Evolutionary conservation across 2,888 invertebrate genomes (phyloP).

Genomic region (Formica aserva): DNA sequence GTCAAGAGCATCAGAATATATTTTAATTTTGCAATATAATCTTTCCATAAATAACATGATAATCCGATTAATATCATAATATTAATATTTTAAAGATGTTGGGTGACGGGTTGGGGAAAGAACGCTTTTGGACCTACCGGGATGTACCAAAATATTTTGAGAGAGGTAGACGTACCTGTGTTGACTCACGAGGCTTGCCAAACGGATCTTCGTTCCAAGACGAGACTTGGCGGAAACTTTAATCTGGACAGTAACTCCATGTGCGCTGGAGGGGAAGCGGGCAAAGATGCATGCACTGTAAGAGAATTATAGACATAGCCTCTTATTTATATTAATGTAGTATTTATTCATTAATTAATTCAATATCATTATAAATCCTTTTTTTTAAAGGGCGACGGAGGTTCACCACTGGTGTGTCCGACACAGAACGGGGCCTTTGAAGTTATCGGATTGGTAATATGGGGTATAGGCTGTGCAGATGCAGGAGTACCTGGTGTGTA

Average conservation of each 20-base stretch:
- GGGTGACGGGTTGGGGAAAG: slow-evolving; percentile 96
- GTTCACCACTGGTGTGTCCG: slow-evolving; percentile 90
- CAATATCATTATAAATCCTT: slow-evolving; percentile 15
- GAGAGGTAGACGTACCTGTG: slow-evolving; percentile 92
- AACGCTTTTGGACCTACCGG: slow-evolving; percentile 88
- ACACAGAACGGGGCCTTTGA: slow-evolving; percentile 87
- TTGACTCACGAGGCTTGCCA: slow-evolving; percentile 90
- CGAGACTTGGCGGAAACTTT: slow-evolving; percentile 89
- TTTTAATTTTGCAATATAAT: background rate
- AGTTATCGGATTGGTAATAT: slow-evolving; percentile 90
- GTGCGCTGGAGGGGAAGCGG: slow-evolving; percentile 92
- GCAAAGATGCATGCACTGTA: slow-evolving; percentile 93
- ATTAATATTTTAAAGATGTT: slow-evolving; percentile 85
- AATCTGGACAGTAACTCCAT: slow-evolving; percentile 90
- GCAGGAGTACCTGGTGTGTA: slow-evolving; percentile 92
- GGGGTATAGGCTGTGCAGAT: slow-evolving; percentile 92
- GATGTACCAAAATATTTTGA: slow-evolving; percentile 90
- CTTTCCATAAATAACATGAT: background rate
- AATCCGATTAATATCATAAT: background rate
- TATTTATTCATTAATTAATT: background rate
- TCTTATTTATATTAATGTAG: slow-evolving; percentile 1
- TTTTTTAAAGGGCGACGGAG: slow-evolving; percentile 90
- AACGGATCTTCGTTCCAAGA: slow-evolving; percentile 87
- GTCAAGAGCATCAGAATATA: background rate
- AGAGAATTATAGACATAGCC: slow-evolving; percentile 11